Evolutionary conservation across 2,888 invertebrate genomes (phyloP), one percentile per base, ranked within the genome.

Genomic region (Drosophila aldrichi): DNA sequence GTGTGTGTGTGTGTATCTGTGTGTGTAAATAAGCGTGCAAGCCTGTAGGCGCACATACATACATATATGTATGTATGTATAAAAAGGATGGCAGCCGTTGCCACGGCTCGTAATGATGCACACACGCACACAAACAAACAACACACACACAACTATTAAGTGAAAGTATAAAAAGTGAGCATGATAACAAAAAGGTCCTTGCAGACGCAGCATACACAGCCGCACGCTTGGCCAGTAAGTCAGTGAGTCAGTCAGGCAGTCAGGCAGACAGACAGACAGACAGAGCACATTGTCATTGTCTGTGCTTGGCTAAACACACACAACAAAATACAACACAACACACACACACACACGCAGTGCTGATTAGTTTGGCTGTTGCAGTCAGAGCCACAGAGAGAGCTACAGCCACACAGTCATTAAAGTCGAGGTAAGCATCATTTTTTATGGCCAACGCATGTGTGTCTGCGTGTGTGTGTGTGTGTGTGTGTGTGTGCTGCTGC

Each of bases 61-160:
- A 25, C 3, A 12, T 68, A 57, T 18, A 46, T 64, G 68, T 68
- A 65, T 66, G 66, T 48, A 79, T 80, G 82, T 63, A 86, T 56
- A 78, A 74, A 88, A 84, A 75, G 85, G 85, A 67, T 80, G 73
- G 66, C 84, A 70, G 74, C 72, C 66, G 57, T 46, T 57, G 44
- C 44, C 57, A 46, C 44, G 44, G 36, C 59, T 60, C 62, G 71
- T 86, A 89, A 88, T 86, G 72, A 86, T 90, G 84, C 83, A 88
- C 65, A 72, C 79, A 67, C 54, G 38, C 58, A 25, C 41, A 51
- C 44, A 62, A 66, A 63, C 41, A 48, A 69, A 77, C 75, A 86
- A 86, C n/a, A n/a, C n/a, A 74, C 32, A 88, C 86, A 82, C 74
- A 90, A 90, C 87, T 85, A 90, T 90, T 89, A 90, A 88, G 89